A percentile compares a stretch with the other conserved stretches of the same genome.
Evolutionary conservation across 2,113 vertebrate genomes (phyloP).

Genomic region (Sturnira hondurensis): DNA sequence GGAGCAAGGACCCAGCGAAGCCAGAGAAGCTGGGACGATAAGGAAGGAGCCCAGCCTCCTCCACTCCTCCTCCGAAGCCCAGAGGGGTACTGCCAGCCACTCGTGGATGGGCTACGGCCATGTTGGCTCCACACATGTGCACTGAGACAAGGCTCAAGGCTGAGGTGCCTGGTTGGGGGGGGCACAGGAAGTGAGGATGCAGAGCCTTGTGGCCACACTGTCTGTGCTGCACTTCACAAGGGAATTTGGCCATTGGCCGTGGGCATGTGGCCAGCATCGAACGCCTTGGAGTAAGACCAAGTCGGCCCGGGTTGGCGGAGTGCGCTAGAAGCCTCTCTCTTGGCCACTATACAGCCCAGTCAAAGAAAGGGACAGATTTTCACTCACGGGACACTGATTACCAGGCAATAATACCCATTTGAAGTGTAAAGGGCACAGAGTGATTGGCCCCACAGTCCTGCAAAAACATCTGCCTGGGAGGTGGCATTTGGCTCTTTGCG

Average conservation of each 20-base stretch:
- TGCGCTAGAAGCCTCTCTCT: neutral
- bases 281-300: neutral
- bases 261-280: neutral
- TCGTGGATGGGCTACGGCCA: too few species aligned
- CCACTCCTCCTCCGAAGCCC: too few species aligned
- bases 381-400: neutral
- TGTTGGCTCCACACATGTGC: too few species aligned
- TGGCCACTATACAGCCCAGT: neutral
- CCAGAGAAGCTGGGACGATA: too few species aligned
- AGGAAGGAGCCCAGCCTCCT: too few species aligned
- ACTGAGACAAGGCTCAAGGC: too few species aligned
- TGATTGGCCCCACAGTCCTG: neutral
- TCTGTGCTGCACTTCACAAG: too few species aligned
- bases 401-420: neutral
- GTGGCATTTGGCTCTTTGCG: neutral
- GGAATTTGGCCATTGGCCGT: neutral
- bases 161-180: too few species aligned
- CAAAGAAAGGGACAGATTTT: neutral
- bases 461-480: neutral
- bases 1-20: too few species aligned
- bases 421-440: neutral
- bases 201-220: too few species aligned
- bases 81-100: too few species aligned
- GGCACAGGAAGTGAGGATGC: too few species aligned
- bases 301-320: neutral